These are phyloP conservation scores for Panagrolaimus sp. DNA, from an alignment of 1,140 invertebrate species.

Conservation along the genomic window DNA sequence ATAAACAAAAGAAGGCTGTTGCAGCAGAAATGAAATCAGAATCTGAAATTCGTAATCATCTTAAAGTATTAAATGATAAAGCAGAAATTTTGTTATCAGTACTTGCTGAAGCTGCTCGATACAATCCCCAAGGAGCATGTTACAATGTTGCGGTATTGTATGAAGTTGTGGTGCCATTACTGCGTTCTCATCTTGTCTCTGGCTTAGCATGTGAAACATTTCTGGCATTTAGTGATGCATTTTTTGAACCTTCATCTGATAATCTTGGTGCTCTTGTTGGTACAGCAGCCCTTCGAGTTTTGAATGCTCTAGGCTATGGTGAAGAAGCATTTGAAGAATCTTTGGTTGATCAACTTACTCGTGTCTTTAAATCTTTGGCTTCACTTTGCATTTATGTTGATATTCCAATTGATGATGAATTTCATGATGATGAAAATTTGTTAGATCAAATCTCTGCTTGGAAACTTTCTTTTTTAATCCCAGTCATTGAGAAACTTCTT, in stretches of 20 bases:
- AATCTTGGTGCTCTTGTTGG: conserved; percentile 64
- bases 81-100: conserved; percentile 26
- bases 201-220: conserved; percentile 64
- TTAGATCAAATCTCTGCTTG: conserved; percentile 2
- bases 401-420: conserved; percentile 1
- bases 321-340: conserved; percentile 71
- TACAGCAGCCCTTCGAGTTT: conserved; percentile 67
- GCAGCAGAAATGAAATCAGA: conserved; percentile 81
- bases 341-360: conserved; percentile 64
- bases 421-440: background rate
- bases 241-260: conserved; percentile 29
- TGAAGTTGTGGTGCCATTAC: conserved; percentile 54
- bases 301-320: conserved; percentile 74
- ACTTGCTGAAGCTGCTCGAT: conserved; percentile 25
- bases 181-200: conserved; percentile 60
- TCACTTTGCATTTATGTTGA: conserved; percentile 18
- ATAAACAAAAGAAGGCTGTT: conserved; percentile 86
- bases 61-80: conserved; percentile 26
- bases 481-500: conserved; percentile 14
- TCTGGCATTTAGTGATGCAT: conserved; percentile 53
- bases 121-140: conserved; percentile 35
- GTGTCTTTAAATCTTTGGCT: conserved; percentile 65
- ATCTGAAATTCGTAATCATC: conserved; percentile 60
- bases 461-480: conserved; percentile 11
- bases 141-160: conserved; percentile 34